Conservation (phyloP, 2,113 vertebrate genomes). For the Lophochroa leadbeateri region DNA sequence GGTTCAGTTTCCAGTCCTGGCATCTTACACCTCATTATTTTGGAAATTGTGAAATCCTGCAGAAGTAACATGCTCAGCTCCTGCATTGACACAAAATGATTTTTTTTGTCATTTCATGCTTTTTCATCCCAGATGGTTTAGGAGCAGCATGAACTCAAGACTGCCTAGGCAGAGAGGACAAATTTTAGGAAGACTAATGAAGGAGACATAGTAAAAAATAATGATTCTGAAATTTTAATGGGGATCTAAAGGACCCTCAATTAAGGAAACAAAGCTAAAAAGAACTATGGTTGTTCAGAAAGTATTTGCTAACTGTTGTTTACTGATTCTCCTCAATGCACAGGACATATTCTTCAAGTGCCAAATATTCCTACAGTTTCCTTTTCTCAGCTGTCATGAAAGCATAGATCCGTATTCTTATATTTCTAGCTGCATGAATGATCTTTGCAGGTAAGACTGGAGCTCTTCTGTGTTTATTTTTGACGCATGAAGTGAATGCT, state of each 20-base stretch:
- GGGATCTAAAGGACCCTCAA: background rate
- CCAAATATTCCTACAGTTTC: constrained; percentile 93
- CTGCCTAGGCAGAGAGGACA: background rate
- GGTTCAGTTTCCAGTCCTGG: background rate
- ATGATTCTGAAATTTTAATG: background rate
- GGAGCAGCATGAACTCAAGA: background rate
- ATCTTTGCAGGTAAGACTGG: constrained; percentile 94
- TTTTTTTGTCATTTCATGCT: background rate
- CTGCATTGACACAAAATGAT: background rate
- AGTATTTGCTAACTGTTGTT: background rate
- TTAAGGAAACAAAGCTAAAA: background rate
- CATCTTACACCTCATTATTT: background rate
- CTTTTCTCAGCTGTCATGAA: constrained; percentile 96
- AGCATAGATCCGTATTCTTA: constrained; percentile 96
- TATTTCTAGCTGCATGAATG: constrained; percentile 95
- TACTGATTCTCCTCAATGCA: constrained; percentile 9
- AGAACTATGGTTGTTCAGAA: background rate
- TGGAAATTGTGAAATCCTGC: background rate
- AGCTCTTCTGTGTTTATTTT: background rate
- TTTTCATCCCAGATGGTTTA: background rate
- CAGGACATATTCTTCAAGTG: constrained; percentile 96
- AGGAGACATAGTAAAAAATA: background rate
- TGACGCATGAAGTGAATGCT: background rate
- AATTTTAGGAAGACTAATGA: background rate
- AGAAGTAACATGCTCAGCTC: background rate